A percentile compares a stretch with the other conserved stretches of the same genome.
phyloP scores from a whole-genome alignment of 2,113 vertebrate genomes.

The Galbula dea region DNA sequence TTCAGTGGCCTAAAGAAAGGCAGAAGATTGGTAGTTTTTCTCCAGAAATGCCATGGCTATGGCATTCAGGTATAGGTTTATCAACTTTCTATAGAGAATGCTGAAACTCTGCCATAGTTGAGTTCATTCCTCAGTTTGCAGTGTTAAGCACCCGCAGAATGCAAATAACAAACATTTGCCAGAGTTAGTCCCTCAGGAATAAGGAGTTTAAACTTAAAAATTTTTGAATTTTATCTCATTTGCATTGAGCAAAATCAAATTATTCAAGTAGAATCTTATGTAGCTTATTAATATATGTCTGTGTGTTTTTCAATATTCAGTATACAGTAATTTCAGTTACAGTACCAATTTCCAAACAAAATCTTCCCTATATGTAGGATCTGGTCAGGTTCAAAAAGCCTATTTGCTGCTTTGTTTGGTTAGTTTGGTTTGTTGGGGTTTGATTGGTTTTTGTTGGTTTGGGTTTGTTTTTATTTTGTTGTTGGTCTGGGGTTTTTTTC shows the following conservation, averaged over 20 bases:
- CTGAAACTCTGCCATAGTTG: background rate
- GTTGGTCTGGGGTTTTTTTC: no score
- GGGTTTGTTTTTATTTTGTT: no score
- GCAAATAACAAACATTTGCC: background rate
- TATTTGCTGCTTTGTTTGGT: background rate
- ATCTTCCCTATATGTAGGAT: background rate
- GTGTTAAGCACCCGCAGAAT: background rate
- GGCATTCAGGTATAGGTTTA: background rate
- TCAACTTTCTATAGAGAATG: rapidly evolving
- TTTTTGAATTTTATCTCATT: background rate
- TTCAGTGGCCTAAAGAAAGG: background rate
- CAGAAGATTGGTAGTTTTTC: rapidly evolving
- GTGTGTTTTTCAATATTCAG: background rate
- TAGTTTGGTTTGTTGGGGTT: background rate
- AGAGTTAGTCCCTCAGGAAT: background rate
- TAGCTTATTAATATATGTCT: background rate
- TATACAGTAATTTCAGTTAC: no score
- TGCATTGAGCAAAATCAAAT: background rate
- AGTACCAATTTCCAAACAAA: background rate
- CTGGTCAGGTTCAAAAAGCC: rapidly evolving
- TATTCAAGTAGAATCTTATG: background rate
- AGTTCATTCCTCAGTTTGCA: background rate
- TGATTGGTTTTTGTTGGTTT: background rate
- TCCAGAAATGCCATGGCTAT: background rate
- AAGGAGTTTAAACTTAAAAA: background rate